Evolutionary conservation across 2,797 vertebrate genomes (phyloP).

Genomic region (Euphonia xanthogaster): DNA sequence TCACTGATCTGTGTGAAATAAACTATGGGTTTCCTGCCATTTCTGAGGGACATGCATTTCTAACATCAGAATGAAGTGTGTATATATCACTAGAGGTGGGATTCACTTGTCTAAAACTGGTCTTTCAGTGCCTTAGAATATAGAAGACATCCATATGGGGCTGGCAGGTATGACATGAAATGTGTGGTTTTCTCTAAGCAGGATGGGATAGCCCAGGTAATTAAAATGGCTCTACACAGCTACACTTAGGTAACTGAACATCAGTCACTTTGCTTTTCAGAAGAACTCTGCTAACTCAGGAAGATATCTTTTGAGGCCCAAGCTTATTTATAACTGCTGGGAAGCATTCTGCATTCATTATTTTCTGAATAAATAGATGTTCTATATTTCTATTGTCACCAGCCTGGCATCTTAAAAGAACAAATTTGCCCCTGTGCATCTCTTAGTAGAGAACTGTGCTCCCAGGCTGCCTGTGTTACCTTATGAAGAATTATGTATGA

Average conservation of each 20-base stretch:
- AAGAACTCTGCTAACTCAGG: background rate
- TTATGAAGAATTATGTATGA: background rate
- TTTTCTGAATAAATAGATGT: background rate
- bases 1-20: background rate
- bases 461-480: background rate
- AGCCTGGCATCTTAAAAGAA: background rate
- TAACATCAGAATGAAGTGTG: background rate
- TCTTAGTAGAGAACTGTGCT: background rate
- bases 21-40: background rate
- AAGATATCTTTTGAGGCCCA: background rate
- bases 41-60: background rate
- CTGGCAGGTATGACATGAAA: background rate
- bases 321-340: background rate
- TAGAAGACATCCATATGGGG: background rate
- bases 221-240: background rate
- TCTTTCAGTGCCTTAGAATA: background rate
- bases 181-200: background rate
- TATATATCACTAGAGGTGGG: background rate
- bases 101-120: background rate
- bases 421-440: background rate
- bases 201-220: background rate
- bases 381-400: background rate
- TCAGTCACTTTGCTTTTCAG: background rate
- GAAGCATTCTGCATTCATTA: background rate
- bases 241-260: background rate